These are phyloP conservation scores for Chelon auratus DNA, from an alignment of 2,797 vertebrate genomes.

Conservation along the genomic window DNA sequence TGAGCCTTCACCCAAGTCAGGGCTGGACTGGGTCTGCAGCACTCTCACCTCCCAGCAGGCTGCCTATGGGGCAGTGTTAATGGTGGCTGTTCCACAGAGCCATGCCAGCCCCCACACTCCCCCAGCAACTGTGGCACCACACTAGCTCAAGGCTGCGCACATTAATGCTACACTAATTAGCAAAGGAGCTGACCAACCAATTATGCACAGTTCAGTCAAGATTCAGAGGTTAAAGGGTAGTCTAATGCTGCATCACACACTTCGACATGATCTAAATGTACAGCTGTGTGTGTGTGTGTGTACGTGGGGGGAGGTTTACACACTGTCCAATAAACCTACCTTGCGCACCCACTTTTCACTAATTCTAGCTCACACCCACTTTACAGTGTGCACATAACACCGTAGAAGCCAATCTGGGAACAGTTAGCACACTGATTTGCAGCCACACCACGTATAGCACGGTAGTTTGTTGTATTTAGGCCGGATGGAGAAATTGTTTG, in stretches of 20 bases:
- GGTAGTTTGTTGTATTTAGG: conserved; percentile 45
- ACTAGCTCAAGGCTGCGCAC: conserved; percentile 68
- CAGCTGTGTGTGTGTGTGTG: conserved; percentile 12
- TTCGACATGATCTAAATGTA: conserved; percentile 48
- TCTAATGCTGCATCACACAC: conserved; percentile 57
- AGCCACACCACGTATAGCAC: conserved; percentile 4
- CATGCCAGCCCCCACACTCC: conserved; percentile 59
- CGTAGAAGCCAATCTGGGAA: not conserved
- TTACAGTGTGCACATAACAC: conserved; percentile 1
- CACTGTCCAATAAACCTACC: conserved; percentile 5
- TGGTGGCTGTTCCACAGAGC: conserved; percentile 68
- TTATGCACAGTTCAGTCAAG: conserved; percentile 84
- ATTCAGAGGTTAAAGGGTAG: conserved; percentile 78
- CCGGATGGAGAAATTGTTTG: conserved; percentile 52
- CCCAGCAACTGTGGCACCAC: conserved; percentile 51
- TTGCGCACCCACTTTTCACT: conserved; percentile 1
- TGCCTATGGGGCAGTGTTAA: conserved; percentile 70
- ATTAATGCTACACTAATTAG: conserved; percentile 85
- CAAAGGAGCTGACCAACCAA: conserved; percentile 81
- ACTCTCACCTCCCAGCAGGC: conserved; percentile 68
- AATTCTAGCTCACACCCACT: conserved; percentile 11
- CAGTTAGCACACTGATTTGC: conserved; percentile 6
- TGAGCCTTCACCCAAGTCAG: conserved; percentile 31
- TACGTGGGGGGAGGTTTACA: conserved; percentile 8
- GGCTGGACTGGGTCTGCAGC: conserved; percentile 58